Base-by-base conservation (phyloP, 2,888 invertebrate genomes). In the Pristionchus exspectatus region DNA sequence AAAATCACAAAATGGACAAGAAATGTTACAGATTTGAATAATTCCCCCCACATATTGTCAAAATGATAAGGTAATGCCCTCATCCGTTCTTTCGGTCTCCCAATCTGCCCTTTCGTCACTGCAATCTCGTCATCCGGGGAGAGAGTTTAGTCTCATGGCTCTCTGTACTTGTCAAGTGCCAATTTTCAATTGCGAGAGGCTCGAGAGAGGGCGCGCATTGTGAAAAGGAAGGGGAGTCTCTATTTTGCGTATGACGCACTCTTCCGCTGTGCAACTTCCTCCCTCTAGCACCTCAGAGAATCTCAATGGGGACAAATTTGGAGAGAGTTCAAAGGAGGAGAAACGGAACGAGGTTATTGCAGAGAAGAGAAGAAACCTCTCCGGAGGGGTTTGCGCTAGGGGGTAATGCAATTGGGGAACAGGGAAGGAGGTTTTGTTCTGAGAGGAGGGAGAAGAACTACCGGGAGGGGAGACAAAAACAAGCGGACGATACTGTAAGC, bases 81-180 rank as follows among this genome's bases (percentile, higher is more conserved):
- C 74, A 74, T 21, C 38, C 27, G 27, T 2, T 72, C 72, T 72
- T 72, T 9, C 44, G 44, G 12, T 27, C 72, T 72, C 72, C 2
- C 7, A 0, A 1, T 74, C 33, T 33, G 33, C 38, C 30, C 38
- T 66, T 38, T 38, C 38, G 38, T 38, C 74, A 0, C 33, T 24
- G 33, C 33, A 38, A 74, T 38, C 38, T 33, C 30, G 30, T 74
- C 30, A 38, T 33, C n/a, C 24, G 66, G n/a, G 18, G 66, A 74
- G 69, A 69, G 72, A 72, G 21, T 74, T 74, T 74, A 74, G 33
- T 38, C 74, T 38, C 74, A 38, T 38, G 74, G 38, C 30, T 1
- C 72, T 30, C 74, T 74, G 74, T 21, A 74, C 74, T 74, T 74
- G 74, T 74, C 74, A 38, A 74, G 74, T 74, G 74, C 74, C 74